Percentiles rank a stretch among this genome's conserved stretches.
phyloP scores from a whole-genome alignment of 1,140 invertebrate species.

The Saccostrea cuccullata region DNA sequence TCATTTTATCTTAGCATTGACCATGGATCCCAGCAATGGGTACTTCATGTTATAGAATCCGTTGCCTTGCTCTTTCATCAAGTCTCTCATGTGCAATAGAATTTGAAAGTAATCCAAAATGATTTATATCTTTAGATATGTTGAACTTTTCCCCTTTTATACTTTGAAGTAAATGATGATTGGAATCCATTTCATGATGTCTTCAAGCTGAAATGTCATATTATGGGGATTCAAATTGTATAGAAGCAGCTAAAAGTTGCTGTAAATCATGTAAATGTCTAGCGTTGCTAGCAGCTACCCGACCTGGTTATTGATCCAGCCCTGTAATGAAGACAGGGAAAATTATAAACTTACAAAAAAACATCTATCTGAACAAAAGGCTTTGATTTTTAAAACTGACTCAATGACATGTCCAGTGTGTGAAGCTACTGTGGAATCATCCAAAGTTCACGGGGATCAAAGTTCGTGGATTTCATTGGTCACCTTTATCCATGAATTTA shows the following conservation, averaged over 20 bases:
- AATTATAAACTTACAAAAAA: background rate
- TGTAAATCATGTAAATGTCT: constrained; percentile 7
- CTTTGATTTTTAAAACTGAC: background rate
- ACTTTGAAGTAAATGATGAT: background rate
- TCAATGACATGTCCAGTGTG: background rate
- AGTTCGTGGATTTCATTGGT: too few relatives aligned
- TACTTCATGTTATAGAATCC: too few relatives aligned
- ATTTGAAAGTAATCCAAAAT: too few relatives aligned
- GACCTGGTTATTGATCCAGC: background rate
- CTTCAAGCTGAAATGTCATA: background rate
- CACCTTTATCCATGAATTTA: too few relatives aligned
- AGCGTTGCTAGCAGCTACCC: background rate
- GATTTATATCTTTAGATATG: background rate
- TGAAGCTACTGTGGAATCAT: too few relatives aligned
- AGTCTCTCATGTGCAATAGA: too few relatives aligned
- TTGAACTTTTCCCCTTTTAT: constrained; percentile 10
- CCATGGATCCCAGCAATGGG: too few relatives aligned
- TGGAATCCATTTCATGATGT: constrained; percentile 4
- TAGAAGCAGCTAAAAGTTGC: background rate
- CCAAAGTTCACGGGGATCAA: too few relatives aligned
- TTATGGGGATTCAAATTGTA: background rate
- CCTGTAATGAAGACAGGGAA: background rate
- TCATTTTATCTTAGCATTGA: too few relatives aligned
- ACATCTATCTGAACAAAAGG: background rate
- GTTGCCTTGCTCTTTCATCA: too few relatives aligned